Conservation (phyloP, 1,140 invertebrate species). For the Rhopalosiphum padi region DNA sequence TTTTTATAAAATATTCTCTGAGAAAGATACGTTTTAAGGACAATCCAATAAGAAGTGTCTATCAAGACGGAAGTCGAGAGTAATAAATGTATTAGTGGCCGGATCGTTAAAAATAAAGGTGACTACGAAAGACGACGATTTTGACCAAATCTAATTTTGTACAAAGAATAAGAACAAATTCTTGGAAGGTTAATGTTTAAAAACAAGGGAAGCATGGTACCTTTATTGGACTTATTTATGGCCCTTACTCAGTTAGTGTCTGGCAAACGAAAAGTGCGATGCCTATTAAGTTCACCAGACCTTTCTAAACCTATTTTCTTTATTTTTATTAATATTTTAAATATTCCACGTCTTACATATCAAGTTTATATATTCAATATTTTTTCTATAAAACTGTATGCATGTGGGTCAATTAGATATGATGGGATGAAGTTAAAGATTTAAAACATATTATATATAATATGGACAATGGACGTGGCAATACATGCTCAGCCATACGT, state of each 20-base stretch:
- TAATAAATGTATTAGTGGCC: not conserved
- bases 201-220: not conserved
- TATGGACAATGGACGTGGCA: not conserved
- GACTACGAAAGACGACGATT: not conserved
- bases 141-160: not conserved
- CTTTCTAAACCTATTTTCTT: not conserved
- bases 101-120: not conserved
- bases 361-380: not conserved
- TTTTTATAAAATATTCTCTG: not conserved
- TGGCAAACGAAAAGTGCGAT: not conserved
- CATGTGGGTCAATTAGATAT: not conserved
- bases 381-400: not conserved
- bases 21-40: not conserved
- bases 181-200: not conserved
- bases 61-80: not conserved
- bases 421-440: not conserved
- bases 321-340: not conserved
- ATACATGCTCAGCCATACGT: not conserved
- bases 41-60: not conserved
- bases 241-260: not conserved
- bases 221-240: not conserved
- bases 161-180: not conserved
- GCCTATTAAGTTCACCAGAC: not conserved
- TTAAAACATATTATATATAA: not conserved
- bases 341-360: not conserved